Percentiles rank a stretch among this genome's conserved stretches.
These are phyloP conservation scores for Ellobius talpinus DNA, from an alignment of 2,113 vertebrate genomes.

Conservation along the genomic window DNA sequence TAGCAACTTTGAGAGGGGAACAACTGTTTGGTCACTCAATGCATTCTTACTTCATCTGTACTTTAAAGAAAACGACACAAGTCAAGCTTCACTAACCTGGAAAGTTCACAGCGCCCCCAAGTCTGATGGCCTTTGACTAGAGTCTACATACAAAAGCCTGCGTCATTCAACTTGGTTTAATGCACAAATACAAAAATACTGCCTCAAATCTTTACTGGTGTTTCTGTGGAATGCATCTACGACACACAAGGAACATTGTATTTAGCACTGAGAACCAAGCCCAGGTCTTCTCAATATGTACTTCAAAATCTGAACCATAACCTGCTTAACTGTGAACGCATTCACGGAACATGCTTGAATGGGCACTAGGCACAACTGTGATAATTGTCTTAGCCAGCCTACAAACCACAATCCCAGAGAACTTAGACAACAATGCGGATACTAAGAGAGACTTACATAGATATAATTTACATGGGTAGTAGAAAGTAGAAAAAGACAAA, in stretches of 20 bases:
- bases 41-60: neutral
- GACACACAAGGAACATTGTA: neutral
- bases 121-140: neutral
- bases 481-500: too few species aligned
- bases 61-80: neutral
- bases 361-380: neutral
- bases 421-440: too few species aligned
- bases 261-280: neutral
- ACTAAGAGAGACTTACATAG: too few species aligned
- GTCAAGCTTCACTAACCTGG: too few species aligned
- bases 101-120: neutral
- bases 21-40: neutral
- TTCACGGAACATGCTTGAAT: neutral
- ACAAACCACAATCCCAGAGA: too few species aligned
- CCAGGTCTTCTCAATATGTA: neutral
- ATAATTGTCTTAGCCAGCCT: too few species aligned
- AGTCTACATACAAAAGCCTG: neutral
- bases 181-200: neutral
- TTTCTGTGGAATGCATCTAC: neutral
- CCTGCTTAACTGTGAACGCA: neutral
- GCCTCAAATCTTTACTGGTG: too few species aligned
- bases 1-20: fast-evolving
- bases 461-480: too few species aligned
- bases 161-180: too few species aligned
- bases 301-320: neutral